Percentiles rank a stretch among this genome's conserved stretches.
Evolutionary conservation across 1,140 invertebrate species (phyloP).

Genomic region (Procambarus virginalis): DNA sequence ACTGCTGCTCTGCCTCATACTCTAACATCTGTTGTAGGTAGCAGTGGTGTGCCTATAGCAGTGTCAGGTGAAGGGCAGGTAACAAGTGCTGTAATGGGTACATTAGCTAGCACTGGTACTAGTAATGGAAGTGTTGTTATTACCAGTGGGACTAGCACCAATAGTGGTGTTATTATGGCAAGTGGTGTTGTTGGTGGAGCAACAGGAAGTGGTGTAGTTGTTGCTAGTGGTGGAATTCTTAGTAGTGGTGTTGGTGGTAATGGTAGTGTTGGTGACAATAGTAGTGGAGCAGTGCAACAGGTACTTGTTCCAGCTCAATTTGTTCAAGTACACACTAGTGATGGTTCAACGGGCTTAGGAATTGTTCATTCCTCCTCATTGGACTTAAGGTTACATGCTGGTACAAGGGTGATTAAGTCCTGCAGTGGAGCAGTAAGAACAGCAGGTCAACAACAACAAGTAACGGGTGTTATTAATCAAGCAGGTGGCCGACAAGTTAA

Average conservation of each 20-base stretch:
- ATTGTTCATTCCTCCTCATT: conserved; percentile 68
- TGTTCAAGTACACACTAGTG: conserved; percentile 69
- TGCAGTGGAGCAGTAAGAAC: conserved; percentile 60
- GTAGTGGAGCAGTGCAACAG: conserved; percentile 67
- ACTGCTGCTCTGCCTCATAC: conserved; percentile 45
- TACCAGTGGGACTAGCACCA: conserved; percentile 40
- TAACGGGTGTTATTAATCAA: conserved; percentile 60
- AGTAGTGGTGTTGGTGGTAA: conserved; percentile 45
- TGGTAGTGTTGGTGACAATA: conserved; percentile 46
- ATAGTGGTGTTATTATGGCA: conserved; percentile 53
- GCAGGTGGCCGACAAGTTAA: conserved; percentile 66
- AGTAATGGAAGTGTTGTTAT: conserved; percentile 42
- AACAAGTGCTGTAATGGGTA: conserved; percentile 51
- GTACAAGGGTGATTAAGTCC: conserved; percentile 69
- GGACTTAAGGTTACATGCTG: conserved; percentile 68
- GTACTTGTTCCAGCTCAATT: conserved; percentile 68
- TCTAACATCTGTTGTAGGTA: conserved; percentile 45
- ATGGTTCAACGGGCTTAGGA: conserved; percentile 69
- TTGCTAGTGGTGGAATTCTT: conserved; percentile 38
- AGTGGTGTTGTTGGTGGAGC: conserved; percentile 48
- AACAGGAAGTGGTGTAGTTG: conserved; percentile 53
- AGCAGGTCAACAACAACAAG: conserved; percentile 52
- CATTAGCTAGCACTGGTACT: conserved; percentile 47
- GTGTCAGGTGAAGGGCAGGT: conserved; percentile 40
- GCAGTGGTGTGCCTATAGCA: conserved; percentile 34